Evolutionary conservation across 2,797 vertebrate species (phyloP), one percentile per base, ranked within the genome.

Genomic region (Otolemur crassicaudatus): DNA sequence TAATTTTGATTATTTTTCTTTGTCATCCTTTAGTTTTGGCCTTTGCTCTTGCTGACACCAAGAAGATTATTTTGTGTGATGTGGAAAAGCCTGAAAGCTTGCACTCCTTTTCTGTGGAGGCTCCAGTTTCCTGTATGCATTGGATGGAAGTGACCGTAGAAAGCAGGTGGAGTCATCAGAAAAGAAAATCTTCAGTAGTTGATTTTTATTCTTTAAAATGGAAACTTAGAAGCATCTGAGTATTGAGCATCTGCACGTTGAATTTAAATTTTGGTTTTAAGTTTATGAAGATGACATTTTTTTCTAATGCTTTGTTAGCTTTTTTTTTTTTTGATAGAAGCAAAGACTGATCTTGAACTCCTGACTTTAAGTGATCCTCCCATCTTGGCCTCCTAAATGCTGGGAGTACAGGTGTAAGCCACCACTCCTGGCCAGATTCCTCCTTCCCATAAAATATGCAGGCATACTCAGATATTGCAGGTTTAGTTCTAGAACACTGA

Each of bases 61-160:
- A 99, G 95, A 98, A 99, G 97, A 99, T 99, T 82, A 99, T 99
- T 76, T 98, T 99, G 77, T 99, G 99, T 98, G 99, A 99, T 73
- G 99, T 99, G 11, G 99, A 99, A 98, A 99, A 99, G 92, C 99
- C 99, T 17, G 99, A 99, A 98, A 99, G 99, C 95, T 99, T 99
- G 82, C 99, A 99, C 73, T 99, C 99, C 83, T 99, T 99, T 95
- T 98, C 99, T 0, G 98, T 99, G 97, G 99, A 99, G 87, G 98
- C 97, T 1, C 98, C 99, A 0, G 98, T 99, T 40, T 99, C 99
- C 17, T 99, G 99, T 95, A 99, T 99, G 99, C 99, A 99, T 65
- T 99, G 99, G 99, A 99, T 99, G 99, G 99, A 99, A 98, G 99
- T 99, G 96, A 99, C 99, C n/a, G 99, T 99, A 95, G 99, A 99